These are phyloP conservation scores for Lordiphosa mommai DNA, from an alignment of 1,140 invertebrate species.

Conservation along the genomic window DNA sequence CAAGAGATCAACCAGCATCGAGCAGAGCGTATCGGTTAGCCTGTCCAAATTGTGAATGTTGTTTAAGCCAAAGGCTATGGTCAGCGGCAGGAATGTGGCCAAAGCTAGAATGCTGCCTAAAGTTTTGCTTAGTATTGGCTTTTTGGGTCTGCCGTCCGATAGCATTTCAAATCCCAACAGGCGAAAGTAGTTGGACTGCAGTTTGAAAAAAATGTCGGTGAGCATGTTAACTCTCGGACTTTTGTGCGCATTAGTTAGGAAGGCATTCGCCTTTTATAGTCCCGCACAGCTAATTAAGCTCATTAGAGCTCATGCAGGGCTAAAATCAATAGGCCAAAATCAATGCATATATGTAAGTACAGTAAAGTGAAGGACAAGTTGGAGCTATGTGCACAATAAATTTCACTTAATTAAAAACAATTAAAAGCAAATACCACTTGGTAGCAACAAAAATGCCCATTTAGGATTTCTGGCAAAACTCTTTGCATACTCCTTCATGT, in stretches of 20 bases:
- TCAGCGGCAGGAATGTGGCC: constrained; percentile 31
- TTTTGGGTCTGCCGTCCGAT: background rate
- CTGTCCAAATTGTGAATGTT: constrained; percentile 30
- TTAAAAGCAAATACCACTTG: constrained; percentile 68
- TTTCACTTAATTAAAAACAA: constrained; percentile 77
- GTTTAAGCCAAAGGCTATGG: constrained; percentile 23
- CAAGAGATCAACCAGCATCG: constrained; percentile 28
- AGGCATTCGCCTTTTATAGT: constrained; percentile 3
- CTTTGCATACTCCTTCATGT: constrained; percentile 10
- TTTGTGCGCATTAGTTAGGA: too few relatives aligned
- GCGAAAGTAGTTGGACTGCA: constrained; percentile 32
- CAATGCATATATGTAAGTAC: too few relatives aligned
- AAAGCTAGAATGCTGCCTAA: constrained; percentile 24
- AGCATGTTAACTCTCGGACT: constrained; percentile 15
- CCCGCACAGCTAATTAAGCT: background rate
- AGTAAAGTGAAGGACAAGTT: background rate
- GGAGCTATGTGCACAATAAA: constrained; percentile 65
- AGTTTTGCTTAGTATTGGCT: constrained; percentile 3
- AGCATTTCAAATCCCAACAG: constrained; percentile 35
- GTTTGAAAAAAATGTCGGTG: constrained; percentile 37
- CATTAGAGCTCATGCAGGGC: background rate
- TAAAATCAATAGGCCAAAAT: background rate
- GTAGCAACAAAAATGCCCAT: constrained; percentile 29
- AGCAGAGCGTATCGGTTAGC: constrained; percentile 35
- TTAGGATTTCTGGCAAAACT: too few relatives aligned